phyloP scores from a whole-genome alignment of 2,888 invertebrate species.

The Drosophila eohydei region DNA sequence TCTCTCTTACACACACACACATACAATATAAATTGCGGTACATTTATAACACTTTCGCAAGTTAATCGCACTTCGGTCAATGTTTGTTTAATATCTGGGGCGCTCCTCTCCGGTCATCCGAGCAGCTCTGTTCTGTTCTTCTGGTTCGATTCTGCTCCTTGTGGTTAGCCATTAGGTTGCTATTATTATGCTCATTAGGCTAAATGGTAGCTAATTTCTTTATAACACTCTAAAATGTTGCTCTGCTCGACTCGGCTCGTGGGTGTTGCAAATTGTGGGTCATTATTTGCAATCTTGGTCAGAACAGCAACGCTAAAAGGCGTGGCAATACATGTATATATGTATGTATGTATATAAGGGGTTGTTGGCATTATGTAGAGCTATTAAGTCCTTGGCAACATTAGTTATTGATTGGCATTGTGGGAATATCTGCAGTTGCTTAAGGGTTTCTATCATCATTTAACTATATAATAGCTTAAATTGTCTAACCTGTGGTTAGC shows the following conservation, averaged over 20 bases:
- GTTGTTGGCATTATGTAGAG: slow-evolving; percentile 13
- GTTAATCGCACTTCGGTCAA: slow-evolving; percentile 76
- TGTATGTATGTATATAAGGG: slow-evolving; percentile 10
- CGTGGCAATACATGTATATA: slow-evolving; percentile 1
- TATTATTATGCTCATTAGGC: slow-evolving; percentile 75
- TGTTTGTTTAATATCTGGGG: slow-evolving; percentile 70
- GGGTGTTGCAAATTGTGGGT: slow-evolving; percentile 61
- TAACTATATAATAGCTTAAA: slow-evolving; percentile 18
- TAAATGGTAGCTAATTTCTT: slow-evolving; percentile 78
- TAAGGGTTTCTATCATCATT: slow-evolving; percentile 2
- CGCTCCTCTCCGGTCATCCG: slow-evolving; percentile 24
- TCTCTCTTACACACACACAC: slow-evolving; percentile 3
- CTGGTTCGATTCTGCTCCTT: slow-evolving; percentile 18
- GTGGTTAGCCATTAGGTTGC: slow-evolving; percentile 62
- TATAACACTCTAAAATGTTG: slow-evolving; percentile 74
- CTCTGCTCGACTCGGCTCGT: slow-evolving; percentile 35
- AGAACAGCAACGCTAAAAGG: neutral
- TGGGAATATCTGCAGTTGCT: slow-evolving; percentile 46
- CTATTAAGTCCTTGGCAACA: slow-evolving; percentile 33
- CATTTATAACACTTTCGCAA: slow-evolving; percentile 76
- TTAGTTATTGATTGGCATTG: slow-evolving; percentile 44
- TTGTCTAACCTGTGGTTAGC: slow-evolving; percentile 3
- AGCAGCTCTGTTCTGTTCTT: slow-evolving; percentile 4
- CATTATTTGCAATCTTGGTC: slow-evolving; percentile 47
- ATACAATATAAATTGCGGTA: slow-evolving; percentile 52